These are phyloP conservation scores for Chondrilla cf. caribensis DNA, from an alignment of 37 sponge, comb jelly and placozoan genomes.

Conservation along the genomic window DNA sequence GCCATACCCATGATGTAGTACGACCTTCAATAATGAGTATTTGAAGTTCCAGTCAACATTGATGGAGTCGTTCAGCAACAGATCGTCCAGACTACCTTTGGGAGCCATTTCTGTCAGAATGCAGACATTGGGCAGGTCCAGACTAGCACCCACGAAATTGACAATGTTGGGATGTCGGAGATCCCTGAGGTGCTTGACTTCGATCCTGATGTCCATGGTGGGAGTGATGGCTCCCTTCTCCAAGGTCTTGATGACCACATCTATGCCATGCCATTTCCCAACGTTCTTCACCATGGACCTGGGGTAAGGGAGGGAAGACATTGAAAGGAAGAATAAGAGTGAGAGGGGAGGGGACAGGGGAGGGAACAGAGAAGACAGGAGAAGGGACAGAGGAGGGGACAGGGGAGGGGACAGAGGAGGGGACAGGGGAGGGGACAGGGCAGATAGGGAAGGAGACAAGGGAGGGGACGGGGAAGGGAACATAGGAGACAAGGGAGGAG, in stretches of 20 bases:
- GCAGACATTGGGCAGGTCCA: conserved; percentile 56
- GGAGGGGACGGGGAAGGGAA: too few species aligned
- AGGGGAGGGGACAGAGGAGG: background rate
- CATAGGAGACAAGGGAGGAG: too few species aligned
- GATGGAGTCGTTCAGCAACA: conserved; percentile 30
- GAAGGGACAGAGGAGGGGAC: too few species aligned
- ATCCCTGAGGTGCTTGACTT: conserved; percentile 49
- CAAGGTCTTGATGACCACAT: conserved; percentile 49
- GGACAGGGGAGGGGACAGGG: too few species aligned
- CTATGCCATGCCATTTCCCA: conserved; percentile 47
- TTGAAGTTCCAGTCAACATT: conserved; percentile 68
- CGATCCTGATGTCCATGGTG: conserved; percentile 35
- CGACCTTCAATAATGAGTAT: conserved; percentile 49
- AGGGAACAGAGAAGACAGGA: too few species aligned
- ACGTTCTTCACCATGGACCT: conserved; percentile 54
- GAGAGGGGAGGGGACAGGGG: background rate
- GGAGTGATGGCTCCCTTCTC: conserved; percentile 30
- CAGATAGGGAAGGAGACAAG: too few species aligned
- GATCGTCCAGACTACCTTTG: conserved; percentile 63
- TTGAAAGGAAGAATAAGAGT: background rate
- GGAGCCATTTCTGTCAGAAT: conserved; percentile 51
- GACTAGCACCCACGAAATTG: conserved; percentile 54
- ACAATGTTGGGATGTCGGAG: conserved; percentile 58
- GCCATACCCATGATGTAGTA: too few species aligned
- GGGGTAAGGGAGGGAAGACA: too few species aligned